phyloP scores from a whole-genome alignment of 2,113 vertebrate species.

The Mus pahari region DNA sequence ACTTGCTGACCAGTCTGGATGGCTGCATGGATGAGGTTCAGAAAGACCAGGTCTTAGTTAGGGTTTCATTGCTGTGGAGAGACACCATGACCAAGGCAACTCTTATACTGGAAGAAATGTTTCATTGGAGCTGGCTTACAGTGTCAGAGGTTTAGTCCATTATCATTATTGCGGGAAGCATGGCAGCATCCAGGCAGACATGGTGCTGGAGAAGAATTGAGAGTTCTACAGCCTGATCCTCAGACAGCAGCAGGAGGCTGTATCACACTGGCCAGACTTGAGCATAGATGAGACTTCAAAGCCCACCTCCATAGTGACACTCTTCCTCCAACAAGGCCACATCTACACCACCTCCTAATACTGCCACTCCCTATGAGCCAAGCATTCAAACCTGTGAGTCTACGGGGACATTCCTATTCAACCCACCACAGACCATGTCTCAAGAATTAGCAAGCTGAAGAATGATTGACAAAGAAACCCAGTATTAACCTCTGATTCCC shows the following conservation, averaged over 20 bases:
- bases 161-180: too few species aligned
- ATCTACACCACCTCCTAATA: neutral
- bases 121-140: neutral
- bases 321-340: neutral
- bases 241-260: neutral
- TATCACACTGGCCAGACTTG: neutral
- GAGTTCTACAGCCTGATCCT: neutral
- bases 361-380: neutral
- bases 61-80: neutral
- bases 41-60: neutral
- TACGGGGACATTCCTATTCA: neutral
- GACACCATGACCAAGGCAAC: neutral
- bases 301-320: neutral
- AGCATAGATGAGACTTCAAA: neutral
- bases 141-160: neutral
- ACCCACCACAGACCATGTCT: neutral
- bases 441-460: neutral
- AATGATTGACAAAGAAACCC: neutral
- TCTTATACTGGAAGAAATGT: neutral
- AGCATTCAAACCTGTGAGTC: neutral
- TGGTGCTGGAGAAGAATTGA: neutral
- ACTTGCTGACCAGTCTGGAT: neutral
- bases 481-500: neutral
- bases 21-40: neutral
- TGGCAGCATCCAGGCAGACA: neutral